phyloP scores from a whole-genome alignment of 2,113 vertebrate genomes.

The Campylomormyrus numenius region DNA sequence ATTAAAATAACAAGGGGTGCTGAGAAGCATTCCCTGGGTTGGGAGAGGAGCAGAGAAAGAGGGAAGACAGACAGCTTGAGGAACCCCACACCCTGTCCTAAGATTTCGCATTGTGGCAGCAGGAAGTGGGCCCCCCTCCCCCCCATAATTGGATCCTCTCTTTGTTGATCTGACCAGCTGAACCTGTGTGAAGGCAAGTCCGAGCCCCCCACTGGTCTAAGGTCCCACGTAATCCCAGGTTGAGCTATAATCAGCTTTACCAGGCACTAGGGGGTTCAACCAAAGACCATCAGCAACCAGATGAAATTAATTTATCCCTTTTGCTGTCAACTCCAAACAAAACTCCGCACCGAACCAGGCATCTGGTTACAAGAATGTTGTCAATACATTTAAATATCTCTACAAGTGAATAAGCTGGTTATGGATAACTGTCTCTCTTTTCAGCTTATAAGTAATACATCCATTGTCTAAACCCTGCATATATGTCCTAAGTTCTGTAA shows the following conservation, averaged over 20 bases:
- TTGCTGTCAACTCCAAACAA: background rate
- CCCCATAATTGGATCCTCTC: constrained; percentile 35
- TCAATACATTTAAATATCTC: background rate
- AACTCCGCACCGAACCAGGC: background rate
- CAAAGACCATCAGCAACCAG: background rate
- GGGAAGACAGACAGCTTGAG: constrained; percentile 41
- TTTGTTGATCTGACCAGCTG: constrained; percentile 30
- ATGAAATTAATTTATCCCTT: background rate
- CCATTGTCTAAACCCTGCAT: background rate
- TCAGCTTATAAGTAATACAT: background rate
- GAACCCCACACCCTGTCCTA: constrained; percentile 45
- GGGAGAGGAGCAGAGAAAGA: constrained; percentile 30
- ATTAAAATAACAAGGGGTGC: constrained; percentile 64
- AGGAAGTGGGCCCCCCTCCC: constrained; percentile 24
- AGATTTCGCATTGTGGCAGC: constrained; percentile 35
- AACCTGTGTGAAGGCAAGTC: constrained; percentile 38
- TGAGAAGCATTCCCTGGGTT: constrained; percentile 61
- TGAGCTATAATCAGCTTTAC: constrained; percentile 46
- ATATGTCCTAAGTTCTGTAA: background rate
- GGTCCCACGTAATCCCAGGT: constrained; percentile 47
- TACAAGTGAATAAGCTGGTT: background rate
- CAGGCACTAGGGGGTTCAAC: constrained; percentile 34
- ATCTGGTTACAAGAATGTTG: background rate
- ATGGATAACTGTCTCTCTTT: background rate
- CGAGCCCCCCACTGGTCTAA: constrained; percentile 38